These are phyloP conservation scores for Oenanthe melanoleuca DNA, from an alignment of 2,113 vertebrate species.

Conservation along the genomic window DNA sequence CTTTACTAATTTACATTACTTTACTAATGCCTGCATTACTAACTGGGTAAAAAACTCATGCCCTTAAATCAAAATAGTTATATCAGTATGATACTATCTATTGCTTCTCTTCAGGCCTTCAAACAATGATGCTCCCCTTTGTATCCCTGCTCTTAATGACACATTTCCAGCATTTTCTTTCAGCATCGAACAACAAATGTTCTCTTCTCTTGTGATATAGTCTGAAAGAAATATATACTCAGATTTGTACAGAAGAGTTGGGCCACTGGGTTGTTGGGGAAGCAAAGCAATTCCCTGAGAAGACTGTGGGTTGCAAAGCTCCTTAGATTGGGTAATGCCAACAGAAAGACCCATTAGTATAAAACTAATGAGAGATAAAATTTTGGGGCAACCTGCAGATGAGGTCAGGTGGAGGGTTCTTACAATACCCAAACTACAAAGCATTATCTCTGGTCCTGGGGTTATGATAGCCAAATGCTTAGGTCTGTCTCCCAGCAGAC, in stretches of 20 bases:
- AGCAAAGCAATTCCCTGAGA: neutral
- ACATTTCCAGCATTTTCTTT: neutral
- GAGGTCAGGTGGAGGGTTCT: neutral
- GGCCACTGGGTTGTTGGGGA: neutral
- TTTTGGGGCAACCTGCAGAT: neutral
- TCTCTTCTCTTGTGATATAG: neutral
- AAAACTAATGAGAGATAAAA: neutral
- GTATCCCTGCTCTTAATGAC: neutral
- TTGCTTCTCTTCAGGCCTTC: neutral
- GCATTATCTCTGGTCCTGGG: neutral
- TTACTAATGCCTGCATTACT: neutral
- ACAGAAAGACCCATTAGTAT: neutral
- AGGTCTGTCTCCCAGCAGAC: neutral
- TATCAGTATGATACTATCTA: neutral
- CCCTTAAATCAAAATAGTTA: neutral
- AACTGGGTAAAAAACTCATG: neutral
- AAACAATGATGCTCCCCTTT: neutral
- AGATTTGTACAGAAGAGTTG: neutral
- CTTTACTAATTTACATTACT: neutral
- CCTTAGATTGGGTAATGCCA: neutral
- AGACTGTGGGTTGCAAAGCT: neutral
- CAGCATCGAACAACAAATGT: neutral
- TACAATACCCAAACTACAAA: accelerated
- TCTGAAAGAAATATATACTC: neutral
- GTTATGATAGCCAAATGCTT: neutral